Conservation (phyloP, 2,888 invertebrate species). For the Toxonevra muliebris region DNA sequence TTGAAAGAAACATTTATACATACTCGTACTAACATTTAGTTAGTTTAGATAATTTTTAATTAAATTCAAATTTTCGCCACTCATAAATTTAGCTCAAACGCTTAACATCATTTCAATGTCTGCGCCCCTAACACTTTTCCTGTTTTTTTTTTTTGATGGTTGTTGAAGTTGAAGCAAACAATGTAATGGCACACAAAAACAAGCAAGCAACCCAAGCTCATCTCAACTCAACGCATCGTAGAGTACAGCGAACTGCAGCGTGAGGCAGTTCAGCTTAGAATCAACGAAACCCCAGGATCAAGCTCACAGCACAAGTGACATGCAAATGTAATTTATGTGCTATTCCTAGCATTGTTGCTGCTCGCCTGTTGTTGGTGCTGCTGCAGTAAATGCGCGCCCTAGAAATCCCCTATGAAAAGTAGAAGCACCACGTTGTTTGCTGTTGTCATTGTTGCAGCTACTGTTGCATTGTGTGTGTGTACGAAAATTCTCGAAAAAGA, state of each 20-base stretch:
- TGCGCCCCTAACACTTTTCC: no score
- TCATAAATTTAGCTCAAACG: background rate
- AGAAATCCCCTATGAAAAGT: slow-evolving; percentile 14
- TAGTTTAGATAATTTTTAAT: background rate
- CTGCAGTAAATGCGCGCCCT: background rate
- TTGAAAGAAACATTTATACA: no score
- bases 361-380: background rate
- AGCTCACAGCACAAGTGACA: slow-evolving; percentile 32
- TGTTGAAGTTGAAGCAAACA: background rate
- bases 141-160: no score
- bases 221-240: background rate
- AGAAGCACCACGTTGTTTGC: background rate
- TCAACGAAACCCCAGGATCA: background rate
- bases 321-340: slow-evolving; percentile 43
- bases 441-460: no score
- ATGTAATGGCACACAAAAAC: background rate
- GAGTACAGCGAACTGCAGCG: background rate
- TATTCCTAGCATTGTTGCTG: background rate
- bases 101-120: slow-evolving; percentile 1
- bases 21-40: no score
- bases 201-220: background rate
- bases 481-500: slow-evolving; percentile 23
- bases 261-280: background rate
- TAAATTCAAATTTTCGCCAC: background rate
- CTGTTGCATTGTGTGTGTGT: background rate